Evolutionary conservation across 2,113 vertebrate genomes (phyloP).

Genomic region (Elgaria multicarinata): DNA sequence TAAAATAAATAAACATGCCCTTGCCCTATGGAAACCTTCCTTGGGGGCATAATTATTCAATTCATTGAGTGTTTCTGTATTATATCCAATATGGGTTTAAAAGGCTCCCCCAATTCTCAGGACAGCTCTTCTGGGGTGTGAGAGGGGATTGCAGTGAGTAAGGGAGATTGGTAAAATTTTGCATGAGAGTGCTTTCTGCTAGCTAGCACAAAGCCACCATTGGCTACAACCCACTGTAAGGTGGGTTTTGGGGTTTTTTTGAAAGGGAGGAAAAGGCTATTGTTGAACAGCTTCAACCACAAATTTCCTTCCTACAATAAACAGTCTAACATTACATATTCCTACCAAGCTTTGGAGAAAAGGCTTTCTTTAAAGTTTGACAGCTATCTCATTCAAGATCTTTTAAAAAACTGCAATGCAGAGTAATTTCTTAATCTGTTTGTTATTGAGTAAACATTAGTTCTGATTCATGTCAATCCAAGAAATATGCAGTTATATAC

Average conservation of each 20-base stretch:
- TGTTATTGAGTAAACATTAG: background rate
- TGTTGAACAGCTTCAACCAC: background rate
- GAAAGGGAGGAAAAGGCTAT: background rate
- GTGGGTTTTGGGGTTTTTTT: background rate
- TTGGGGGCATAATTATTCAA: background rate
- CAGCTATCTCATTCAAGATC: conserved; percentile 20
- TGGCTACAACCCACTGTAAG: background rate
- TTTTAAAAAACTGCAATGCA: conserved; percentile 36
- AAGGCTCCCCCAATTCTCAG: background rate
- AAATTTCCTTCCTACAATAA: background rate
- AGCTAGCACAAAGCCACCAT: background rate
- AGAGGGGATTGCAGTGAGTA: background rate
- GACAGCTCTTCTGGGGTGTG: background rate
- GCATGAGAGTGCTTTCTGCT: background rate
- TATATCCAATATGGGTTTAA: background rate
- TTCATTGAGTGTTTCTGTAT: background rate
- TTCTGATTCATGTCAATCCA: conserved; percentile 27
- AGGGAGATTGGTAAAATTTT: background rate
- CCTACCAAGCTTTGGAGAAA: conserved; percentile 12
- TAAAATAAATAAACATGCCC: too few relatives aligned
- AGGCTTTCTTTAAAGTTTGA: background rate
- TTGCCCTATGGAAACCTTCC: background rate
- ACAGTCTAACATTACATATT: background rate
- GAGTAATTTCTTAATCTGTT: conserved; percentile 38
- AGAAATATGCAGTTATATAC: background rate